Base-by-base conservation (phyloP, 2,888 invertebrate species). In the Caenorhabditis sp. region DNA sequence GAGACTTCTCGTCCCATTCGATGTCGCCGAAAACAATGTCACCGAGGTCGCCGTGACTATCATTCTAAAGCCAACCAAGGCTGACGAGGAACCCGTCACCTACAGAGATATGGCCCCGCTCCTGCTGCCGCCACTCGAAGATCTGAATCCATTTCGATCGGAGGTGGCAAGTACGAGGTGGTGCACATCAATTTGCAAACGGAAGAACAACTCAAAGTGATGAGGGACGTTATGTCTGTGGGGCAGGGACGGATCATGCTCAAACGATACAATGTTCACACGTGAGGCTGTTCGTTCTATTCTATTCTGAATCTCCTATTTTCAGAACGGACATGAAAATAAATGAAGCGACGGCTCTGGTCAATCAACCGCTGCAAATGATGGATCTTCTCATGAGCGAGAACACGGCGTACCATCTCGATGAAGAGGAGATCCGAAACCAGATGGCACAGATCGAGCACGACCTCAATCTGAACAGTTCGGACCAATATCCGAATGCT, bases 1-100 rank as follows among this genome's bases (percentile, higher is more conserved):
- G 0, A 91, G 98, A 11, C 91, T 98, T 11, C 91, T 99, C 58
- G 91, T 96, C 61, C 95, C 97, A 0, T 92, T 94, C 27, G 95
- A 96, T 88, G 93, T 95, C 11, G 93, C 93, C 4, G 63, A 78
- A 8, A 56, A 43, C 7, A 55, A 58, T 24, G 63, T 74, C 15
- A 75, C 73, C 32, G 71, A 77, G 26, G 46, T 72, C 6, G 77
- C 78, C 24, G 48, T 82, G 24, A 61, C 27, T 13, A 73, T 79
- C 35, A 59, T 50, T 9, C 17, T 65, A 43, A 68, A 58, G 93
- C 93, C 11, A 43, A 48, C 22, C 32, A 43, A 27, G n/a, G 32
- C n/a, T 26, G 55, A 46, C 0, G 39, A 48, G 20, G 43, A 35
- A 22, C 30, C 45, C 6, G 15, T 56, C 7, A 26, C 20, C 6